Evolutionary conservation across 2,797 vertebrate species (phyloP), one percentile per base, ranked within the genome.

Genomic region (Amphiprion clarkii): DNA sequence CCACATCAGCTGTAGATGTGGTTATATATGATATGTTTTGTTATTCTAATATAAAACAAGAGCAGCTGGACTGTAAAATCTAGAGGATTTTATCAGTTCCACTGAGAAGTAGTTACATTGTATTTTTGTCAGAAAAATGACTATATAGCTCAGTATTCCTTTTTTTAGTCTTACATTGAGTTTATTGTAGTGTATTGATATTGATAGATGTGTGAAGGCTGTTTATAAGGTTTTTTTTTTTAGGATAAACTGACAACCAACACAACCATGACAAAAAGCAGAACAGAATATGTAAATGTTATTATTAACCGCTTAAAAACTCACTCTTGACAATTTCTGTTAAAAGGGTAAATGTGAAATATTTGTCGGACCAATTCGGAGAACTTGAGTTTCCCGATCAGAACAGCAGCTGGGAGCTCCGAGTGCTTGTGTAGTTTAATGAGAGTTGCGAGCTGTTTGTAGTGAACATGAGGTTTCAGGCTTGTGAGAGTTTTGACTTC

Each of bases 401-500:
- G 44, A 31, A 61, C 46, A 27, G 14, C 29, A 39, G 14, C 9
- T 42, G 16, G 25, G 42, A 49, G 2, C 31, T 52, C 49, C 29
- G 49, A 25, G 49, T 56, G n/a, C 27, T 40, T 54, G 56, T 44
- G 40, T 11, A 60, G 57, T 59, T 76, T 62, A 69, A 78, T 69
- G 56, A 66, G 55, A 68, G 17, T 13, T 36, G 42, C 21, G 33
- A 33, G 59, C 29, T 61, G n/a, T 44, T 44, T 21, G 42, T 19
- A 63, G 42, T 44, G 52, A 57, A 16, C 39, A 5, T 16, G 42
- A 59, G 23, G n/a, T 67, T 61, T 59, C 11, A 2, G 10, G 12
- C 39, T 48, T 14, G 72, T 57, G 52, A 11, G 49, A 68, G 31
- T 67, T 81, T 56, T 55, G 23, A n/a, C 63, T 79, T 82, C 68